Evolutionary conservation across 1,140 invertebrate genomes (phyloP).

Genomic region (Patella vulgata): DNA sequence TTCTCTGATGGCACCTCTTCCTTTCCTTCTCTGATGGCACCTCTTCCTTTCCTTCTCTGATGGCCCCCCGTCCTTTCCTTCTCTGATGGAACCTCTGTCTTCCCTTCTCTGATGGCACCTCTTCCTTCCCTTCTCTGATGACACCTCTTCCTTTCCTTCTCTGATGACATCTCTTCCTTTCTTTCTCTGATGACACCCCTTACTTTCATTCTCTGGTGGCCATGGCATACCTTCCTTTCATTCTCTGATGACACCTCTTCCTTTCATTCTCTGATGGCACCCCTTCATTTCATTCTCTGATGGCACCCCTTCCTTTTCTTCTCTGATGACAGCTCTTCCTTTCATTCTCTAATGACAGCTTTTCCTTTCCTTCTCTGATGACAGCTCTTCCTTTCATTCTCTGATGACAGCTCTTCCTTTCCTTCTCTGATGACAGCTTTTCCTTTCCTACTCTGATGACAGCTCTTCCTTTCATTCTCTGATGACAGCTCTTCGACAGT

Average conservation of each 20-base stretch:
- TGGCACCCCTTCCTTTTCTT: too few relatives aligned
- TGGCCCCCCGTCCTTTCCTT: background rate
- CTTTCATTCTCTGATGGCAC: too few relatives aligned
- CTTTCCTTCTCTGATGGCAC: background rate
- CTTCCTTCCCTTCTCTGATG: constrained; percentile 1
- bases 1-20: background rate
- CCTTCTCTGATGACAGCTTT: background rate
- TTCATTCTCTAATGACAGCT: constrained; percentile 1
- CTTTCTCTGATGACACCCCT: constrained; percentile 7
- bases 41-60: background rate
- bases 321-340: too few relatives aligned
- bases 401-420: constrained; percentile 1
- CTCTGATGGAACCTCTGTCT: background rate
- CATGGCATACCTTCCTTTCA: too few relatives aligned
- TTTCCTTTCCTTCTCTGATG: constrained; percentile 1
- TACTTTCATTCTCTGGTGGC: too few relatives aligned
- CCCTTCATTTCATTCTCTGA: too few relatives aligned
- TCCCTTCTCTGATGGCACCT: constrained; percentile 1
- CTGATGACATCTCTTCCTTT: constrained; percentile 5
- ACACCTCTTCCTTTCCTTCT: constrained; percentile 6
- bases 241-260: too few relatives aligned
- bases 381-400: constrained; percentile 3
- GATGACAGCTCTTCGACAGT: background rate
- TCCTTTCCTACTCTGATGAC: background rate
- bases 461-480: constrained; percentile 9